Conservation (phyloP, 64 coral and sea anemone genomes). For the Stichodactyla helianthus region DNA sequence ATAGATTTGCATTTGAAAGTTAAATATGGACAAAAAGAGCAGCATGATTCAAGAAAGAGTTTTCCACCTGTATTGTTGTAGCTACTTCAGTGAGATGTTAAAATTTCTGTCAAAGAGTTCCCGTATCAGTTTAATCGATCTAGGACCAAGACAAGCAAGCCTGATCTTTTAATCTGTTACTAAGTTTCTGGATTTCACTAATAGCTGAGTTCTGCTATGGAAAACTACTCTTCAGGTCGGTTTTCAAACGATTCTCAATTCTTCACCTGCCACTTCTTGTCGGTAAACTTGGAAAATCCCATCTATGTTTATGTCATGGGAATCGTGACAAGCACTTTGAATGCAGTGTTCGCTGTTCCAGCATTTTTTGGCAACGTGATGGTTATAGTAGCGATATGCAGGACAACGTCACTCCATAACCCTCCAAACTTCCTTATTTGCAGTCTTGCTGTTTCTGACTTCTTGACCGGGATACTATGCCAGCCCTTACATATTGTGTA, state of each 20-base stretch:
- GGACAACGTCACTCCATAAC: conserved; percentile 27
- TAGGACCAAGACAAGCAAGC: neutral
- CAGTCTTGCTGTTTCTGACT: conserved; percentile 48
- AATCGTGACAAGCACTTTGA: conserved; percentile 32
- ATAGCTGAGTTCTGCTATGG: neutral
- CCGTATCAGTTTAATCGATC: neutral
- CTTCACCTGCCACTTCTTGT: neutral
- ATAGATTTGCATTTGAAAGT: neutral
- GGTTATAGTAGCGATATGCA: conserved; percentile 48
- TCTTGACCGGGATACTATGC: conserved; percentile 46
- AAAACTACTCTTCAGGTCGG: neutral
- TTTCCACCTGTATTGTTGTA: neutral
- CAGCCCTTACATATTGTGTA: conserved; percentile 56
- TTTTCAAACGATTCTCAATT: neutral
- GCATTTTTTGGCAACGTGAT: conserved; percentile 43
- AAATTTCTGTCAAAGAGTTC: neutral
- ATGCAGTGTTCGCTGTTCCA: conserved; percentile 29
- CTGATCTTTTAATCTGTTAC: neutral
- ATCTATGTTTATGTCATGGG: conserved; percentile 4
- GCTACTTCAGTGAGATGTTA: neutral
- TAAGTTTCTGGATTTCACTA: neutral
- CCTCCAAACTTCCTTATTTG: conserved; percentile 49
- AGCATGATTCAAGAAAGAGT: neutral
- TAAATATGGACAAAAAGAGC: neutral
- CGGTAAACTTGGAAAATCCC: neutral